Evolutionary conservation across 1,140 invertebrate species (phyloP).

Genomic region (Hyles euphorbiae): DNA sequence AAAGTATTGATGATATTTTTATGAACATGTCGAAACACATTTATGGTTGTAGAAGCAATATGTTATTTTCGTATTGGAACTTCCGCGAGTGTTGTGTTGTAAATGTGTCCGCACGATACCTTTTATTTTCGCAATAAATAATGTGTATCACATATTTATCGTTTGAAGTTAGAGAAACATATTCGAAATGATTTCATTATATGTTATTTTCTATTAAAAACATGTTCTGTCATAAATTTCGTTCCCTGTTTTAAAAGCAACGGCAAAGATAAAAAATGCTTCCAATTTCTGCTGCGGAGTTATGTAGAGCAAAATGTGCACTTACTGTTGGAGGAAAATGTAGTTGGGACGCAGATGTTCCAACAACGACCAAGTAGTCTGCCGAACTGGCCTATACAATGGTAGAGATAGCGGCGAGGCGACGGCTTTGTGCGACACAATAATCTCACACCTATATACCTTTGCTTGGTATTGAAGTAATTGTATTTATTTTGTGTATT

Average conservation of each 20-base stretch:
- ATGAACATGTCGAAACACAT: slow-evolving; percentile 34
- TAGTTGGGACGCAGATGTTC: too few species aligned
- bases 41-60: slow-evolving; percentile 26
- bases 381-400: too few species aligned
- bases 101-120: slow-evolving; percentile 40
- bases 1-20: slow-evolving; percentile 15
- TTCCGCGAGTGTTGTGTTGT: slow-evolving; percentile 30
- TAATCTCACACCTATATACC: not conserved
- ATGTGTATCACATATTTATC: slow-evolving; percentile 5
- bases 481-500: slow-evolving; percentile 37
- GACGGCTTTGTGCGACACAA: not conserved
- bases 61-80: slow-evolving; percentile 26
- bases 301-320: too few species aligned
- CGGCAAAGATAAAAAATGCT: too few species aligned
- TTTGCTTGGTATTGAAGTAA: slow-evolving; percentile 16
- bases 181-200: too few species aligned
- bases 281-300: too few species aligned
- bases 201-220: too few species aligned
- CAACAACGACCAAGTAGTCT: too few species aligned
- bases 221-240: too few species aligned
- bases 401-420: too few species aligned
- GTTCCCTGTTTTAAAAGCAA: too few species aligned
- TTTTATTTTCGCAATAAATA: slow-evolving; percentile 34
- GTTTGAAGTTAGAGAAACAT: not conserved
- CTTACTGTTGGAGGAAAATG: too few species aligned